phyloP scores from a whole-genome alignment of 2,113 vertebrate species.

The Rhea pennata region DNA sequence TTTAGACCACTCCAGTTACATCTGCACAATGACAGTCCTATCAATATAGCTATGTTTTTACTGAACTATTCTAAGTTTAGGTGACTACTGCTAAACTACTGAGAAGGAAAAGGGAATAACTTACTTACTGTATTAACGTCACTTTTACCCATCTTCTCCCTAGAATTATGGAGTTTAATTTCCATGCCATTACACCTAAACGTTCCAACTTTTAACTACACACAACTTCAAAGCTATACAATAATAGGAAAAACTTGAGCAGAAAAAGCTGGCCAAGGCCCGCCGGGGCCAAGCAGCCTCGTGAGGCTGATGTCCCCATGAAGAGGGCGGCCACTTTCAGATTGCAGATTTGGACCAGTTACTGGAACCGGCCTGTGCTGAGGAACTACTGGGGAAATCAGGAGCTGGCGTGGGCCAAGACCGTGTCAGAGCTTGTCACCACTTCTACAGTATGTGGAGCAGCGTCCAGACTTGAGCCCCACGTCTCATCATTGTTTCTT shows the following conservation, averaged over 20 bases:
- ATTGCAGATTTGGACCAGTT: neutral
- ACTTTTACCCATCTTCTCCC: neutral
- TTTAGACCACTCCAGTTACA: neutral
- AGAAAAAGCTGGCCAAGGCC: neutral
- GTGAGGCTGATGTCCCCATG: neutral
- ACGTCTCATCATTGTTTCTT: neutral
- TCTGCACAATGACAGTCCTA: neutral
- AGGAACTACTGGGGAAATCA: neutral
- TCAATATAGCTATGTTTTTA: neutral
- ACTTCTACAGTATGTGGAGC: neutral
- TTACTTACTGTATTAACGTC: neutral
- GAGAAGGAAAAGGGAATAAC: neutral
- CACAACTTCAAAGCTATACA: neutral
- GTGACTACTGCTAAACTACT: neutral
- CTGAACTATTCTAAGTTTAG: neutral
- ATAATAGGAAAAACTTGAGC: neutral
- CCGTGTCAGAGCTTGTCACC: neutral
- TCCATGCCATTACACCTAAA: neutral
- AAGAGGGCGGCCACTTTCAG: fast-evolving
- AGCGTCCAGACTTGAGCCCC: neutral
- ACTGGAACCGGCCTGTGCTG: neutral
- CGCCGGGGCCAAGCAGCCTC: neutral
- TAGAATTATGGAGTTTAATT: neutral
- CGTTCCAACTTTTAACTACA: neutral
- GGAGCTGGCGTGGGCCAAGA: neutral